Evolutionary conservation across 2,888 invertebrate genomes (phyloP).

Genomic region (Hoplodrina ambigua): DNA sequence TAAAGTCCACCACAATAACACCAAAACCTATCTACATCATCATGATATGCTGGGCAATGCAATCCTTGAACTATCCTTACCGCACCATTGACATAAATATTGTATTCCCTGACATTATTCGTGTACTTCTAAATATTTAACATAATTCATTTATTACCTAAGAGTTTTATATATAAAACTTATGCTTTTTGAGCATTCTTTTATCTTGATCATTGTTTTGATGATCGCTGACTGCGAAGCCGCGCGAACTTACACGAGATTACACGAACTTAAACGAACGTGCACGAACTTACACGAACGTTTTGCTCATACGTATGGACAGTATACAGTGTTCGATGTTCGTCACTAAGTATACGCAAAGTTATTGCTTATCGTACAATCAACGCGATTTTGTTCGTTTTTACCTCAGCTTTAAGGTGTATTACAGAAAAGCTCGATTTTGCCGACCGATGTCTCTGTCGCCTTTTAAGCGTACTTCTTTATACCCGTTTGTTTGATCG

Average conservation of each 20-base stretch:
- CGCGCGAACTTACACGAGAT: no score
- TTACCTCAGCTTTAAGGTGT: background rate
- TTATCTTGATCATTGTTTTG: conserved; percentile 60
- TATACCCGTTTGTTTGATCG: conserved; percentile 41
- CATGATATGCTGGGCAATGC: conserved; percentile 85
- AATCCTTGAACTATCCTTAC: conserved; percentile 66
- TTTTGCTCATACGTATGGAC: background rate
- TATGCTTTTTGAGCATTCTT: conserved; percentile 75
- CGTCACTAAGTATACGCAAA: background rate
- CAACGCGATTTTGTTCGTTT: background rate
- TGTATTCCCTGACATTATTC: conserved; percentile 60
- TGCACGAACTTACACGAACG: no score
- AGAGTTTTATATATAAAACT: conserved; percentile 61
- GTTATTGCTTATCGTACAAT: background rate
- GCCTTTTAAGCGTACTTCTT: background rate
- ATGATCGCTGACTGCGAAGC: conserved; percentile 39
- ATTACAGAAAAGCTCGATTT: conserved; percentile 15
- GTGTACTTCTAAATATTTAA: conserved; percentile 66
- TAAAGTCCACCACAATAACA: conserved; percentile 77
- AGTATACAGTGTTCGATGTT: background rate
- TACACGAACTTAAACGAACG: no score
- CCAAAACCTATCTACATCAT: conserved; percentile 86
- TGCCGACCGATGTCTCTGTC: conserved; percentile 1
- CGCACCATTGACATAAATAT: conserved; percentile 61
- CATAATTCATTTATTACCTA: conserved; percentile 70